Percentiles rank a stretch among this genome's conserved stretches.
Evolutionary conservation across 23 tunicate genomes (phyloP).

Genomic region (Halocynthia roretzi): DNA sequence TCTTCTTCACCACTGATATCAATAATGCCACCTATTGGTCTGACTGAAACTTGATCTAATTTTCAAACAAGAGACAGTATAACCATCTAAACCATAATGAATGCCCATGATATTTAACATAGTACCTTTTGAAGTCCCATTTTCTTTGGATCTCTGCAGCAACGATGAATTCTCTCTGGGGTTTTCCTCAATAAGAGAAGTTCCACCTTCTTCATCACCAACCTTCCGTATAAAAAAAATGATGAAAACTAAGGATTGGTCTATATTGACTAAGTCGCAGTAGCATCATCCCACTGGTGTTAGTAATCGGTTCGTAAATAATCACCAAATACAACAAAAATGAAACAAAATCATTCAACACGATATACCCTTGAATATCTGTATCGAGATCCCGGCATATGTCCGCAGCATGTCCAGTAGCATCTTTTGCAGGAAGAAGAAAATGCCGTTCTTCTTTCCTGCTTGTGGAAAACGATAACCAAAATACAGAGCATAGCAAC

Average conservation of each 20-base stretch:
- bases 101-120: not conserved
- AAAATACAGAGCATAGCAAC: conserved; percentile 18
- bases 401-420: conserved; percentile 3
- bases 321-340: not conserved
- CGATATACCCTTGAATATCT: conserved; percentile 39
- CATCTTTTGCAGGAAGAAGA: conserved; percentile 3
- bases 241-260: not conserved
- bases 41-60: not conserved
- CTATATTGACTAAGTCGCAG: too few relatives aligned
- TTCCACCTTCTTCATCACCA: conserved; percentile 26
- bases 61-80: not conserved
- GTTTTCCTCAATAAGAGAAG: conserved; percentile 30
- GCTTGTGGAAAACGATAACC: conserved; percentile 36
- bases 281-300: too few relatives aligned
- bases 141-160: not conserved
- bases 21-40: conserved; percentile 32
- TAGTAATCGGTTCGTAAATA: not conserved
- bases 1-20: not conserved
- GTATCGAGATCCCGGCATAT: not conserved
- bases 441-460: conserved; percentile 23
- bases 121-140: not conserved
- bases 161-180: conserved; percentile 40
- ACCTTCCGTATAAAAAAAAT: conserved; percentile 14
- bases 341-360: not conserved
- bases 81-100: not conserved